A percentile compares a stretch with the other conserved stretches of the same genome.
phyloP scores from a whole-genome alignment of 2,113 vertebrate genomes.

The Phylloscopus whistleri region DNA sequence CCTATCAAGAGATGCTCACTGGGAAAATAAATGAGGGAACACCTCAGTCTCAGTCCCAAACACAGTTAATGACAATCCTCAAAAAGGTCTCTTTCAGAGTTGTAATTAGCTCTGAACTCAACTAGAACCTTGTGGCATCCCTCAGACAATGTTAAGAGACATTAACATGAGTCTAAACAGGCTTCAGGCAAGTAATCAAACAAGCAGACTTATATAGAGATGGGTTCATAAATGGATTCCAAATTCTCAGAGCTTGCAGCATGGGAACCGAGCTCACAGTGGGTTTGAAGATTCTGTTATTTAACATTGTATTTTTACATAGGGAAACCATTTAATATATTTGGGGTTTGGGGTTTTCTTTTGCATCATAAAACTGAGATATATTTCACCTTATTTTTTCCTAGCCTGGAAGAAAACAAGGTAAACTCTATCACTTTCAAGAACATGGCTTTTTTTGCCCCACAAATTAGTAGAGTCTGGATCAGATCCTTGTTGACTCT shows the following conservation, averaged over 20 bases:
- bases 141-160: background rate
- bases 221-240: background rate
- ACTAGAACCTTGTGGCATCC: background rate
- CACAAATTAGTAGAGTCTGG: background rate
- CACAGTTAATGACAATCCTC: background rate
- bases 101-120: constrained; percentile 27
- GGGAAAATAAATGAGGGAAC: constrained; percentile 32
- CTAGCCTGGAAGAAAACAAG: background rate
- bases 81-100: background rate
- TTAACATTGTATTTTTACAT: background rate
- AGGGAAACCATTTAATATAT: background rate
- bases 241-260: background rate
- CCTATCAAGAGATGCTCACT: background rate
- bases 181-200: background rate
- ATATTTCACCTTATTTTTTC: constrained; percentile 14
- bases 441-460: background rate
- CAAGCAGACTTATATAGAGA: background rate
- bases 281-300: background rate
- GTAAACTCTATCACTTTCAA: background rate
- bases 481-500: background rate
- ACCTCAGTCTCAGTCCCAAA: background rate
- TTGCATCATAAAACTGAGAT: background rate
- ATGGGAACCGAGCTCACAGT: background rate
- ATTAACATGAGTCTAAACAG: background rate
- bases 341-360: background rate